A percentile compares a stretch with the other conserved stretches of the same genome.
phyloP scores from a whole-genome alignment of 2,888 invertebrate genomes.

The Sericinus montela region DNA sequence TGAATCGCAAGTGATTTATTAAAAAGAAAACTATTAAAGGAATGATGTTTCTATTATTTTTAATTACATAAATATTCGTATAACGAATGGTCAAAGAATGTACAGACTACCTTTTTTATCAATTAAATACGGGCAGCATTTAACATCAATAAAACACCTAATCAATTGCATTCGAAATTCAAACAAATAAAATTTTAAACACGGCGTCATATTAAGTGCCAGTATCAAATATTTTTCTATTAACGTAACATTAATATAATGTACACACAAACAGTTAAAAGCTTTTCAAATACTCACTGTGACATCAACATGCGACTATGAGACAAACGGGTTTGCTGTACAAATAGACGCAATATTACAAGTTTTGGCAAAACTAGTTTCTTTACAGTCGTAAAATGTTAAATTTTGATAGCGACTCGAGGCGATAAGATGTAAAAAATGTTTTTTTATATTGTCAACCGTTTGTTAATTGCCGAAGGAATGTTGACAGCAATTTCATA shows the following conservation, averaged over 20 bases:
- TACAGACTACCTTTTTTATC: too few relatives aligned
- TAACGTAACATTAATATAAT: neutral
- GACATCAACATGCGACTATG: constrained; percentile 8
- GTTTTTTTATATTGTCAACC: constrained; percentile 5
- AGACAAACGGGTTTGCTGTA: constrained; percentile 19
- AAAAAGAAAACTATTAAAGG: too few relatives aligned
- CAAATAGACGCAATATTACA: constrained; percentile 21
- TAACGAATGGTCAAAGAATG: too few relatives aligned
- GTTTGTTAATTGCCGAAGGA: constrained; percentile 4
- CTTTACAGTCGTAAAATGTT: constrained; percentile 22
- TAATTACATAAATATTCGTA: too few relatives aligned
- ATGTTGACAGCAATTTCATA: neutral
- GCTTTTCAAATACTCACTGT: constrained; percentile 20
- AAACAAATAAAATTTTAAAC: constrained; percentile 2
- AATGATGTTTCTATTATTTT: too few relatives aligned
- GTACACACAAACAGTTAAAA: constrained; percentile 7
- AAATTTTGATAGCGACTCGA: constrained; percentile 13
- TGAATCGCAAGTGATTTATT: too few relatives aligned
- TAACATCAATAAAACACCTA: too few relatives aligned
- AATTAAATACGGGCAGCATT: too few relatives aligned
- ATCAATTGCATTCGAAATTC: neutral
- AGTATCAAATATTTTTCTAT: neutral
- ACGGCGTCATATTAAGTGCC: neutral
- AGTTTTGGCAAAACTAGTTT: constrained; percentile 38
- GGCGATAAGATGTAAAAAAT: constrained; percentile 1